These are phyloP conservation scores for Zaprionus nigranus DNA, from an alignment of 1,140 invertebrate species.

Conservation along the genomic window DNA sequence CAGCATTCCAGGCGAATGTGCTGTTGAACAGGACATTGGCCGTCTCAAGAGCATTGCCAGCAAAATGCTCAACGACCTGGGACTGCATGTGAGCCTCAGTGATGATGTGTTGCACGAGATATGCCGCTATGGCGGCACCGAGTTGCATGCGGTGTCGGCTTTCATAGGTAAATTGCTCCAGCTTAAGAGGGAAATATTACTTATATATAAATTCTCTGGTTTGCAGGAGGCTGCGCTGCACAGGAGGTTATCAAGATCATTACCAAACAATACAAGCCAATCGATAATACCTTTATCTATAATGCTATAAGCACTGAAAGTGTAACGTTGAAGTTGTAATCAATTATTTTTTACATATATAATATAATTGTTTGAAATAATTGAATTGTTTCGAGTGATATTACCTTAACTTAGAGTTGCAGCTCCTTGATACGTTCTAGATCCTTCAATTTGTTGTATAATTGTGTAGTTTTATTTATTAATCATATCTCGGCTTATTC, in stretches of 20 bases:
- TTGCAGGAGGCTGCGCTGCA: constrained; percentile 93
- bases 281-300: constrained; percentile 98
- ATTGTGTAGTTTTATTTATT: constrained; percentile 49
- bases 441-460: background rate
- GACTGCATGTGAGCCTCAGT: constrained; percentile 90
- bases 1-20: constrained; percentile 95
- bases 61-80: constrained; percentile 94
- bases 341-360: constrained; percentile 13
- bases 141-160: constrained; percentile 97
- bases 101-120: constrained; percentile 98
- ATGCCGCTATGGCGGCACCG: constrained; percentile 96
- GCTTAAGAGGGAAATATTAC: background rate
- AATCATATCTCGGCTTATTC: constrained; percentile 41
- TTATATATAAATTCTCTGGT: constrained; percentile 8
- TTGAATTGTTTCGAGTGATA: background rate
- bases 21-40: constrained; percentile 95
- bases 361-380: constrained; percentile 27
- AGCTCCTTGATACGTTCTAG: background rate
- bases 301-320: constrained; percentile 96
- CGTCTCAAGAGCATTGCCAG: constrained; percentile 92
- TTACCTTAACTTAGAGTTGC: background rate
- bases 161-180: constrained; percentile 89
- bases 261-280: constrained; percentile 97
- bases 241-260: constrained; percentile 99
- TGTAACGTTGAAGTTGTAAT: constrained; percentile 86